Conservation (phyloP, 2,797 vertebrate genomes). For the Erethizon dorsatum region DNA sequence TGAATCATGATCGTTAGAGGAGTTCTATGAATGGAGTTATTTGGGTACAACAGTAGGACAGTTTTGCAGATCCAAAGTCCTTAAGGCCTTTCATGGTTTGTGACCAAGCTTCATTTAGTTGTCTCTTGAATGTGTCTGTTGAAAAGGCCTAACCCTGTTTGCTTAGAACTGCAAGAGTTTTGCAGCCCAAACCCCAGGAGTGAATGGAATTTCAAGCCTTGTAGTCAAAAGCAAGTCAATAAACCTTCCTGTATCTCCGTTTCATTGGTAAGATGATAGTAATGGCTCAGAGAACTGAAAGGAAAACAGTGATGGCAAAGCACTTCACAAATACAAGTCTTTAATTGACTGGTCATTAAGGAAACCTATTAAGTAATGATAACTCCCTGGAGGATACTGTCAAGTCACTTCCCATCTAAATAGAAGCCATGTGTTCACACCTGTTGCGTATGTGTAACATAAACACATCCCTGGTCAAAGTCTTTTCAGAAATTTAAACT, state of each 20-base stretch:
- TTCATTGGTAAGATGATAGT: conserved; percentile 79
- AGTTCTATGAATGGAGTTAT: neutral
- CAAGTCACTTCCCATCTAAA: conserved; percentile 47
- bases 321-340: conserved; percentile 68
- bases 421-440: neutral
- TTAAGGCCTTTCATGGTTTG: neutral
- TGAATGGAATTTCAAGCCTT: conserved; percentile 49
- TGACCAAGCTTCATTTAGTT: neutral
- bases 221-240: conserved; percentile 57
- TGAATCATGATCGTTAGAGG: neutral
- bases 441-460: neutral
- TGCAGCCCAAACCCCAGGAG: conserved; percentile 44
- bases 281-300: neutral
- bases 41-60: neutral
- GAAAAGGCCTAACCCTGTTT: neutral
- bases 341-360: conserved; percentile 72
- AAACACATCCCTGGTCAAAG: neutral
- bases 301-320: conserved; percentile 65
- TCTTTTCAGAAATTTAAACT: neutral
- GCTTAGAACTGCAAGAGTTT: conserved; percentile 26
- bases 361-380: conserved; percentile 48
- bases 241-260: conserved; percentile 36
- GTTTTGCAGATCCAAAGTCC: neutral
- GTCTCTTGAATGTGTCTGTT: neutral
- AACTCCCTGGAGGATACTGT: neutral